phyloP scores from a whole-genome alignment of 2,797 vertebrate species.

The Gephyroberyx darwinii region DNA sequence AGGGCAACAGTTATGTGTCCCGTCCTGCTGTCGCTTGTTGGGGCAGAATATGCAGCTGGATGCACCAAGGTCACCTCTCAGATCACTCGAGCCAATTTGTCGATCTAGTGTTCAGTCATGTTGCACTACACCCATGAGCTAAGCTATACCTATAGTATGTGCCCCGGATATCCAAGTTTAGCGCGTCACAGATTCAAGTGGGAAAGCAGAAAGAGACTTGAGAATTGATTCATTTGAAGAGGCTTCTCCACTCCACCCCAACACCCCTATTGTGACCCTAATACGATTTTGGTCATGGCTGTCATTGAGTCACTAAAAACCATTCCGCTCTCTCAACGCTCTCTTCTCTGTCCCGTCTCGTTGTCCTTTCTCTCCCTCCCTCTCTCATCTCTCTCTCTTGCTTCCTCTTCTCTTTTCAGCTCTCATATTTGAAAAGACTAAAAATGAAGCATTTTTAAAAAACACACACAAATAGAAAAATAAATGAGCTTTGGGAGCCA shows the following conservation, averaged over 20 bases:
- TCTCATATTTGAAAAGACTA: conserved; percentile 13
- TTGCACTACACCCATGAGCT: conserved; percentile 20
- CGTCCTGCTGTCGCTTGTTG: conserved; percentile 14
- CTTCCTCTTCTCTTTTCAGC: not conserved
- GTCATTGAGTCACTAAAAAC: conserved; percentile 73
- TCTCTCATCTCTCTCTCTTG: conserved; percentile 6
- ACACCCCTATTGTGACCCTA: conserved; percentile 73
- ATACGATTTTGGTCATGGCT: conserved; percentile 75
- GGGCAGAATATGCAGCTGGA: conserved; percentile 21
- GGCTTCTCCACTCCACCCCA: conserved; percentile 64
- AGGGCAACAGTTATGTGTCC: conserved; percentile 16
- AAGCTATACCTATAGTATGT: conserved; percentile 12
- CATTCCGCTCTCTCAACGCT: conserved; percentile 64
- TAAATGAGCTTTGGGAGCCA: not conserved
- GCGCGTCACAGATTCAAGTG: not conserved
- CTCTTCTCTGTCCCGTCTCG: conserved; percentile 34
- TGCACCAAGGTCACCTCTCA: conserved; percentile 42
- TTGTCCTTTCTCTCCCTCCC: conserved; percentile 12
- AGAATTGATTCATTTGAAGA: conserved; percentile 79
- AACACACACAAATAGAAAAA: conserved; percentile 4
- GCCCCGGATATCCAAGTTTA: not conserved
- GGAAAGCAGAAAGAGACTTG: conserved; percentile 30
- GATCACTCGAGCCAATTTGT: conserved; percentile 46
- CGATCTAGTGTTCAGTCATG: conserved; percentile 20
- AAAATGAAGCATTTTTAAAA: not conserved